Conservation (phyloP, 1,140 invertebrate species). For the Heterodera schachtii region DNA sequence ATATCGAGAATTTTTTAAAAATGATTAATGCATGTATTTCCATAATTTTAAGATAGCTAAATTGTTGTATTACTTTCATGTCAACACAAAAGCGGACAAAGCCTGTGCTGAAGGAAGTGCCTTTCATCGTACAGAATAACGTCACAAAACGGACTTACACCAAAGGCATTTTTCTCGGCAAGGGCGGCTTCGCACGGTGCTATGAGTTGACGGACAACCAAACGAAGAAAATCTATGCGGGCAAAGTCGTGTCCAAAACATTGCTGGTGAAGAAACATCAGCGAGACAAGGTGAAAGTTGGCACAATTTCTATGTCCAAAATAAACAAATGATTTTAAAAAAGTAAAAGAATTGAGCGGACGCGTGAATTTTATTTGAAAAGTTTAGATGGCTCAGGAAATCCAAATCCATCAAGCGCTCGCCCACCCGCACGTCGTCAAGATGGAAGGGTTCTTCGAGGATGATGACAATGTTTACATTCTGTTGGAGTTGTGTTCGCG, state of each 20-base stretch:
- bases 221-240: slow-evolving; percentile 79
- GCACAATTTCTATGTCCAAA: too few species aligned
- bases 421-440: slow-evolving; percentile 87
- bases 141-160: slow-evolving; percentile 20
- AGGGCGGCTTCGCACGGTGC: slow-evolving; percentile 99
- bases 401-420: slow-evolving; percentile 84
- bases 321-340: background rate
- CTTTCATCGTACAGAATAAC: slow-evolving; percentile 34
- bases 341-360: too few species aligned
- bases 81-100: slow-evolving; percentile 20
- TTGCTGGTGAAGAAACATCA: slow-evolving; percentile 78
- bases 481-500: slow-evolving; percentile 90
- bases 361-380: background rate
- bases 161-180: slow-evolving; percentile 58
- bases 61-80: background rate
- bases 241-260: slow-evolving; percentile 93
- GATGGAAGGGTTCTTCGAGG: slow-evolving; percentile 92
- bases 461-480: slow-evolving; percentile 89
- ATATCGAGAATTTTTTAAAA: too few species aligned
- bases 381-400: slow-evolving; percentile 78
- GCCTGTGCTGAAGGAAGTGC: slow-evolving; percentile 39
- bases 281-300: slow-evolving; percentile 37
- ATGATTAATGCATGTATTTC: too few species aligned
- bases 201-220: slow-evolving; percentile 90
- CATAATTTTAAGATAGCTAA: too few species aligned